A percentile compares a stretch with the other conserved stretches of the same genome.
phyloP scores from a whole-genome alignment of 2,113 vertebrate species.

The Tychaedon coryphoeus region DNA sequence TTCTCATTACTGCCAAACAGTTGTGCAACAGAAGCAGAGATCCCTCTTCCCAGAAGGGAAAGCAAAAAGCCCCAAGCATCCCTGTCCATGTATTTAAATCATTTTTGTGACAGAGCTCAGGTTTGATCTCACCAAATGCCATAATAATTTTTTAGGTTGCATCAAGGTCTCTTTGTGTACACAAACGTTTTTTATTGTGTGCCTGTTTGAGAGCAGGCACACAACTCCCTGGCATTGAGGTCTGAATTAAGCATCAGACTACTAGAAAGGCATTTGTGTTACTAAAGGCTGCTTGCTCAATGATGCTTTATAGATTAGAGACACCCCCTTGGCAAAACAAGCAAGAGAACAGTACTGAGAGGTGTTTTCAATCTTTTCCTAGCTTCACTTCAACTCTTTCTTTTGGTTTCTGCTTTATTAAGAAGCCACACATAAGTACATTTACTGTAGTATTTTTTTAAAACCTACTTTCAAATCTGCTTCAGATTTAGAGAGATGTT shows the following conservation, averaged over 20 bases:
- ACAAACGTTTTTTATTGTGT: rapidly evolving
- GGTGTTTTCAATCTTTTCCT: neutral
- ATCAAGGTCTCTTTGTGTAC: neutral
- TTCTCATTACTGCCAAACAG: neutral
- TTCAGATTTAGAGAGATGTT: neutral
- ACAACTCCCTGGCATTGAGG: neutral
- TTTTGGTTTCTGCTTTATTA: neutral
- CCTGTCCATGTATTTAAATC: rapidly evolving
- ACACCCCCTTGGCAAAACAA: neutral
- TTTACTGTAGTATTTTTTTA: neutral
- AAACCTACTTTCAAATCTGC: neutral
- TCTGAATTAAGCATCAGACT: neutral
- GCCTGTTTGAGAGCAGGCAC: neutral
- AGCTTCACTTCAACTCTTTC: neutral
- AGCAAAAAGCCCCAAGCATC: neutral
- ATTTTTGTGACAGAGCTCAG: neutral
- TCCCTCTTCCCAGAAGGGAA: neutral
- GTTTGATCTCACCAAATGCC: neutral
- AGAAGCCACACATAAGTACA: neutral
- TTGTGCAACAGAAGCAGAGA: neutral
- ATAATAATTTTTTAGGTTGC: neutral
- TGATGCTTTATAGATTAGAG: neutral
- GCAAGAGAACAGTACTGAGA: neutral
- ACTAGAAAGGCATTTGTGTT: neutral
- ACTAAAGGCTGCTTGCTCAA: neutral